phyloP scores from a whole-genome alignment of 2,888 invertebrate species.

The Chesias legatella region DNA sequence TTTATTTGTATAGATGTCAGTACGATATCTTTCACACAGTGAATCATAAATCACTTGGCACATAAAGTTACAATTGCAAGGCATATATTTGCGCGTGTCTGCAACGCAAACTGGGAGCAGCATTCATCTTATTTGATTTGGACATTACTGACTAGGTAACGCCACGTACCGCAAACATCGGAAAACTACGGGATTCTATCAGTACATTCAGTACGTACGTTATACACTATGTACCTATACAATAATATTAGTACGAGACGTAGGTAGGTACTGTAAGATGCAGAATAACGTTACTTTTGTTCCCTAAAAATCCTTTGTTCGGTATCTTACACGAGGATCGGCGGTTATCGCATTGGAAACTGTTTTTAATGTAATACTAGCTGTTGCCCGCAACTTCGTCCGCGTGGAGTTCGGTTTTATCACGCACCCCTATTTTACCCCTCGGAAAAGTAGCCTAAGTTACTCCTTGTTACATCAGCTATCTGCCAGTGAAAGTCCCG shows the following conservation, averaged over 20 bases:
- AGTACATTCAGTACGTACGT: slow-evolving; percentile 9
- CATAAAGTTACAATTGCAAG: neutral
- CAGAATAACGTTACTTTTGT: slow-evolving; percentile 22
- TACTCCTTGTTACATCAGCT: too few species aligned
- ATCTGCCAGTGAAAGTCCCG: too few species aligned
- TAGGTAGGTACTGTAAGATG: slow-evolving; percentile 7
- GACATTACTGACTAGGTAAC: slow-evolving; percentile 46
- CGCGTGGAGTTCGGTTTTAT: too few species aligned
- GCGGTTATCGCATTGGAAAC: neutral
- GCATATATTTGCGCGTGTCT: slow-evolving; percentile 35
- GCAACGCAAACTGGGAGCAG: slow-evolving; percentile 42
- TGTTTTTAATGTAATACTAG: slow-evolving; percentile 4
- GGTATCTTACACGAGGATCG: slow-evolving; percentile 15
- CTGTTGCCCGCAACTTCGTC: too few species aligned
- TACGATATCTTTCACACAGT: too few species aligned
- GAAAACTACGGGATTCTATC: slow-evolving; percentile 61
- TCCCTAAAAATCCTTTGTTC: slow-evolving; percentile 15
- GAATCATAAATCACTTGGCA: too few species aligned
- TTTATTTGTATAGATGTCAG: too few species aligned
- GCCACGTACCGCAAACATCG: slow-evolving; percentile 61
- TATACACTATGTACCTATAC: neutral
- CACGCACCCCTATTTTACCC: too few species aligned
- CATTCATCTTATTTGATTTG: slow-evolving; percentile 63
- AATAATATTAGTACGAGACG: slow-evolving; percentile 1
- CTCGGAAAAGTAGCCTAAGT: too few species aligned